Conservation (phyloP, 2,888 invertebrate genomes). For the Notodonta ziczac region DNA sequence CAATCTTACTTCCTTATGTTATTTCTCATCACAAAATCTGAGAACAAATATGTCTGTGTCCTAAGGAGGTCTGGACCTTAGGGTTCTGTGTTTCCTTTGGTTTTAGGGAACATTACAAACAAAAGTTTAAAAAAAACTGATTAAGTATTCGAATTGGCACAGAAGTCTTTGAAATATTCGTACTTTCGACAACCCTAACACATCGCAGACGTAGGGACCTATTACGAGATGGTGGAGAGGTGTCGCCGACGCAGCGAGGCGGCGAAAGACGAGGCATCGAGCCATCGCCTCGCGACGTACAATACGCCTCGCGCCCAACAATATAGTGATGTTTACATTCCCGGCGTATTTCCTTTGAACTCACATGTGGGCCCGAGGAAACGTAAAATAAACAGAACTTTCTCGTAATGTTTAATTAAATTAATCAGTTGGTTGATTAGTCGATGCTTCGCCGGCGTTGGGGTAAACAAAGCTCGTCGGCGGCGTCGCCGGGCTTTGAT, state of each 20-base stretch:
- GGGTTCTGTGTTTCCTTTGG: too few relatives aligned
- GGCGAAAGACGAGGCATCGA: background rate
- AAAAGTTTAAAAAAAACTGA: too few relatives aligned
- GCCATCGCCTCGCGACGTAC: conserved; percentile 17
- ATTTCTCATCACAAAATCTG: too few relatives aligned
- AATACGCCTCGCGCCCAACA: conserved; percentile 57
- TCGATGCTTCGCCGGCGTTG: conserved; percentile 77
- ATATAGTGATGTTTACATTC: conserved; percentile 75
- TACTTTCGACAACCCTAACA: background rate
- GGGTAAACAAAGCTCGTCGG: conserved; percentile 76
- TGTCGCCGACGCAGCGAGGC: conserved; percentile 2
- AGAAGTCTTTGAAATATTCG: background rate
- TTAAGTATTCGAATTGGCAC: too few relatives aligned
- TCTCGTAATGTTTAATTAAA: conserved; percentile 85
- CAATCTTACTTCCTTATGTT: too few relatives aligned
- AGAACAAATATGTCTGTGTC: too few relatives aligned
- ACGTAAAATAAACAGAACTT: conserved; percentile 83
- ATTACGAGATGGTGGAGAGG: background rate
- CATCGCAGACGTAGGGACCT: too few relatives aligned
- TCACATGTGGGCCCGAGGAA: conserved; percentile 83
- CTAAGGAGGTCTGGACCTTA: too few relatives aligned
- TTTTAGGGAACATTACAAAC: too few relatives aligned
- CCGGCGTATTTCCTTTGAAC: conserved; percentile 80
- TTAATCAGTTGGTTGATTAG: conserved; percentile 84
- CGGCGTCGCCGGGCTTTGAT: conserved; percentile 72